A percentile compares a stretch with the other conserved stretches of the same genome.
Conservation (phyloP, 92 coral and sea anemone genomes). For the Galaxea fascicularis region DNA sequence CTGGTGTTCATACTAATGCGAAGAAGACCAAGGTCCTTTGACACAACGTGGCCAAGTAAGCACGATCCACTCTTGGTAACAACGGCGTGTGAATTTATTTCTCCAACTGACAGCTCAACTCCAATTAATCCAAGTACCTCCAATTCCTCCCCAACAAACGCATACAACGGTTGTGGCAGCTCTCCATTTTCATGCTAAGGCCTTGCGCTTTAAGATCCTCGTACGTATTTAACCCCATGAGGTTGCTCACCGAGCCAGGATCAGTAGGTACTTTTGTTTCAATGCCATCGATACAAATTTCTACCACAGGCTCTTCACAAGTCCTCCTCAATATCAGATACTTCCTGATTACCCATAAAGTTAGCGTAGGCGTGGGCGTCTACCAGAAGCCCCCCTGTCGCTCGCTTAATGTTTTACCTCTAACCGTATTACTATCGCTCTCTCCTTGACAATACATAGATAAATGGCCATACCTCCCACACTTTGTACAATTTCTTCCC, state of each 20-base stretch:
- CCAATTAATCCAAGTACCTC: background rate
- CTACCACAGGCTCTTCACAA: too few species aligned
- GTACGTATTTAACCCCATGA: constrained; percentile 40
- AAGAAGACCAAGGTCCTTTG: too few species aligned
- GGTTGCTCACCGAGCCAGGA: constrained; percentile 72
- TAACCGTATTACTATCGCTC: too few species aligned
- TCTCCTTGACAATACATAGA: too few species aligned
- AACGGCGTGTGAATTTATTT: constrained; percentile 8
- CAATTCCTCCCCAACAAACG: constrained; percentile 39
- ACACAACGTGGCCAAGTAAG: background rate
- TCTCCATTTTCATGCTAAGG: constrained; percentile 33
- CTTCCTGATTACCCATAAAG: too few species aligned
- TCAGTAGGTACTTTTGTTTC: constrained; percentile 47
- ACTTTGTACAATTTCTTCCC: too few species aligned
- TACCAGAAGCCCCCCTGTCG: too few species aligned
- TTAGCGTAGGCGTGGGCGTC: too few species aligned
- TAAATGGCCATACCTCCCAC: too few species aligned
- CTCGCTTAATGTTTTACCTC: too few species aligned
- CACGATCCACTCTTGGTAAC: constrained; percentile 17
- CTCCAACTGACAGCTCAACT: background rate
- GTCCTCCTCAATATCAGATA: too few species aligned
- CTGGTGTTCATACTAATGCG: background rate
- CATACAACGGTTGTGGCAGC: constrained; percentile 53
- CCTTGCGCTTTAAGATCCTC: constrained; percentile 44
- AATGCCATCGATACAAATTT: too few species aligned